phyloP scores from a whole-genome alignment of 2,797 vertebrate genomes.

The Hippopotamyrus pictus region DNA sequence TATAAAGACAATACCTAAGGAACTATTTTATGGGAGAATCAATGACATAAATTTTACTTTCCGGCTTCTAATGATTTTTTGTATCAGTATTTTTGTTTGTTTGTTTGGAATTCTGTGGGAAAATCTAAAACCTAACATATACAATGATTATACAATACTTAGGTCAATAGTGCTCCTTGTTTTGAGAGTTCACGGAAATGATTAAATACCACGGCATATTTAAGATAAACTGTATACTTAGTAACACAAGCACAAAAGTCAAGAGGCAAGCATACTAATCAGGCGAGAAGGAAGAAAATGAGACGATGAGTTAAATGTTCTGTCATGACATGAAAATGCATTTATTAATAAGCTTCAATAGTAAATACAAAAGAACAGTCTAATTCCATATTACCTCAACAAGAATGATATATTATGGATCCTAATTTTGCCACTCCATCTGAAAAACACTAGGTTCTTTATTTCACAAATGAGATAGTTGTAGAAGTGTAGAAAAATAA shows the following conservation, averaged over 20 bases:
- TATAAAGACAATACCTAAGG: not conserved
- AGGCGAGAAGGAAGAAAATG: not conserved
- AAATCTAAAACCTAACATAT: not conserved
- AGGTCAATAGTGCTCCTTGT: constrained; percentile 27
- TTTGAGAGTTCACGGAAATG: constrained; percentile 35
- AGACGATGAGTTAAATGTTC: not conserved
- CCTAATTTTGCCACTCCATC: not conserved
- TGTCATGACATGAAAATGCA: not conserved
- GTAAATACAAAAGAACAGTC: not conserved
- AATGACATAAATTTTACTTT: not conserved
- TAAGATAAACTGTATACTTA: constrained; percentile 24
- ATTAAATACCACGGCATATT: constrained; percentile 30
- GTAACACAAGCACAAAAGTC: constrained; percentile 27
- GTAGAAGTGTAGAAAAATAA: not conserved
- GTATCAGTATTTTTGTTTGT: not conserved
- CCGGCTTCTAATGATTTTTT: constrained; percentile 2
- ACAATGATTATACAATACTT: not conserved
- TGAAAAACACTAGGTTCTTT: not conserved
- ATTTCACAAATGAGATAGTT: not conserved
- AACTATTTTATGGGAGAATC: not conserved
- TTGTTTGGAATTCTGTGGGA: not conserved
- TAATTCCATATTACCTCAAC: not conserved
- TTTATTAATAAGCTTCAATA: not conserved
- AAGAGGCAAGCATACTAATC: constrained; percentile 27
- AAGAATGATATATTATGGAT: not conserved